Percentiles rank a stretch among this genome's conserved stretches.
These are phyloP conservation scores for Caenorhabditis imperialis DNA, from an alignment of 2,888 invertebrate genomes.

Conservation along the genomic window DNA sequence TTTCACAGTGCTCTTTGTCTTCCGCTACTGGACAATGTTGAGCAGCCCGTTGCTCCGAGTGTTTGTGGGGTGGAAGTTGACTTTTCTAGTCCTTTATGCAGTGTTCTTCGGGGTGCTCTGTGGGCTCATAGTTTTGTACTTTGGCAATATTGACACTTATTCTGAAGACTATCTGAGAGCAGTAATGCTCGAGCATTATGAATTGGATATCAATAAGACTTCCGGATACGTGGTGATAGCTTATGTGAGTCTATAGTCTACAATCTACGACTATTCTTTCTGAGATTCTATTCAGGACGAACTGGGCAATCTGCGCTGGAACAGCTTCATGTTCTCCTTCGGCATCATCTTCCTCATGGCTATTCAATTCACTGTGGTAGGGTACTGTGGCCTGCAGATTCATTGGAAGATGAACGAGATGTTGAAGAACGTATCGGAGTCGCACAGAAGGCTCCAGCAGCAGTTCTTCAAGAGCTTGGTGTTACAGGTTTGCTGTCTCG, in stretches of 20 bases:
- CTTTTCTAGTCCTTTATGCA: conserved; percentile 1
- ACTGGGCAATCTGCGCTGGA: conserved; percentile 12
- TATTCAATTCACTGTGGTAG: conserved; percentile 20
- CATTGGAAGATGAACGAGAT: conserved; percentile 36
- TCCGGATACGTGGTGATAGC: conserved; percentile 34
- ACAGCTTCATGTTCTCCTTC: conserved; percentile 18
- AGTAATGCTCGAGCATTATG: conserved; percentile 20
- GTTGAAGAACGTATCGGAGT: conserved; percentile 17
- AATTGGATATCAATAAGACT: conserved; percentile 14
- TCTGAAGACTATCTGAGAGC: conserved; percentile 27
- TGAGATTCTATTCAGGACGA: conserved; percentile 7
- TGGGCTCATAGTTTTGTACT: conserved; percentile 16
- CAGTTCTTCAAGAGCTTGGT: background rate
- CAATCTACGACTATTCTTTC: background rate
- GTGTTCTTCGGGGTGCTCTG: conserved; percentile 16
- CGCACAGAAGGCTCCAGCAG: conserved; percentile 11
- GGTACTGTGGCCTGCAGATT: conserved; percentile 17
- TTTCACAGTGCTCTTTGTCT: conserved; percentile 23
- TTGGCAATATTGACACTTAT: conserved; percentile 26
- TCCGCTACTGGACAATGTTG: conserved; percentile 34
- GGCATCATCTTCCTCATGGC: conserved; percentile 31
- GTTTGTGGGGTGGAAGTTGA: too few relatives aligned
- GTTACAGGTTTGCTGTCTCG: too few relatives aligned
- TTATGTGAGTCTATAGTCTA: conserved; percentile 1
- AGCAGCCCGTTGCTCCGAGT: too few relatives aligned